Percentiles rank a stretch among this genome's conserved stretches.
Conservation (phyloP, 1,140 invertebrate genomes). For the Aphaenogaster ashmeadi region DNA sequence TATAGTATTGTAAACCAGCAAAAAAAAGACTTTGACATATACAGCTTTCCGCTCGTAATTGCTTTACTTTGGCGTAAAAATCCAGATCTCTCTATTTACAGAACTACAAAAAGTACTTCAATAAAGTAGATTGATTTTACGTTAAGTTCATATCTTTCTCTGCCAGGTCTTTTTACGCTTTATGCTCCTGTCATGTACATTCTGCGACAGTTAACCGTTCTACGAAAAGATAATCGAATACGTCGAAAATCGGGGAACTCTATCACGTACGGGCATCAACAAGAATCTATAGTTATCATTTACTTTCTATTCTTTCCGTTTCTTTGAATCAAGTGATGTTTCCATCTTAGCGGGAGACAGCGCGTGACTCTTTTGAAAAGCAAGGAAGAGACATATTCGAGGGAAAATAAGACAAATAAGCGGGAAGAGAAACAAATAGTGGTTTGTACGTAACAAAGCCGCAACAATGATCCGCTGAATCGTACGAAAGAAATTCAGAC, state of each 20-base stretch:
- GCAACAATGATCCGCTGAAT: not conserved
- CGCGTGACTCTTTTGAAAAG: constrained; percentile 11
- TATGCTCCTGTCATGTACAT: not conserved
- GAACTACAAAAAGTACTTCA: not conserved
- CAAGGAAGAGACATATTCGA: not conserved
- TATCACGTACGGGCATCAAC: not conserved
- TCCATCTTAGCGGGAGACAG: not conserved
- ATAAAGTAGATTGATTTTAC: constrained; percentile 21
- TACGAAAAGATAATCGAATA: constrained; percentile 4
- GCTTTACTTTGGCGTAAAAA: not conserved
- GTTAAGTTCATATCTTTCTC: constrained; percentile 18
- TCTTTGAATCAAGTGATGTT: not conserved
- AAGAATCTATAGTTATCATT: constrained; percentile 23
- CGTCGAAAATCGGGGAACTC: constrained; percentile 7
- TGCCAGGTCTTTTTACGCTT: not conserved
- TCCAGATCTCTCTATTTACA: not conserved
- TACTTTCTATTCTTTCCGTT: constrained; percentile 17
- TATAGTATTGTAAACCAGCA: not conserved
- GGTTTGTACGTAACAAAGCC: not conserved
- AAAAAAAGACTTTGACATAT: not conserved
- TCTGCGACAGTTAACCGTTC: not conserved
- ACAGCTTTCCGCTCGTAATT: constrained; percentile 5
- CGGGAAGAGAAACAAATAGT: not conserved
- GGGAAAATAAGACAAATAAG: not conserved
- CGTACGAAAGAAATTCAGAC: not conserved